Conservation (phyloP, 64 coral and sea anemone species). For the Pocillopora verrucosa region DNA sequence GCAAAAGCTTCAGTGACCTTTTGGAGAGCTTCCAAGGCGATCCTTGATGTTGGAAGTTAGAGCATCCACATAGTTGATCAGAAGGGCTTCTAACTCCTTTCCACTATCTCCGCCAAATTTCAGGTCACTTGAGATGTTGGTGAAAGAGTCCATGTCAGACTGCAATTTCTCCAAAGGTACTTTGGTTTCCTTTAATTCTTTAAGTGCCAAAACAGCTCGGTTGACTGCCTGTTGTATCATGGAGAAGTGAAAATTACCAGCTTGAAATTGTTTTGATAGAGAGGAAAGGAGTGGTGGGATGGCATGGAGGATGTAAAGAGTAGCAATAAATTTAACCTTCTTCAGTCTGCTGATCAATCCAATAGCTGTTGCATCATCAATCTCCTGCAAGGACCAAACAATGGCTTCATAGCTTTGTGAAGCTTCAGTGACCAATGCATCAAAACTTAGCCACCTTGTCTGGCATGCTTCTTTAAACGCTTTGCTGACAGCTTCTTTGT, state of each 20-base stretch:
- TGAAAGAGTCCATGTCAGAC: constrained; percentile 19
- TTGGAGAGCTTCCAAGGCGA: constrained; percentile 7
- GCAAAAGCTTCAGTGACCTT: constrained; percentile 14
- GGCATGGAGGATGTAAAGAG: constrained; percentile 58
- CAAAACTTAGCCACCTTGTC: constrained; percentile 62
- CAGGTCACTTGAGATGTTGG: not conserved
- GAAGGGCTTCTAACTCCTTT: constrained; percentile 10
- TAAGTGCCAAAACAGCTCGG: not conserved
- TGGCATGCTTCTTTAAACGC: constrained; percentile 27
- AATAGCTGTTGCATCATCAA: constrained; percentile 7
- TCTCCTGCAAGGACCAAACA: constrained; percentile 14
- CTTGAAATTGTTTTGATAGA: constrained; percentile 56
- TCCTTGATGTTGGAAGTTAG: constrained; percentile 24
- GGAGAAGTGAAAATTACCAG: constrained; percentile 57
- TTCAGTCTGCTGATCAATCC: constrained; percentile 44
- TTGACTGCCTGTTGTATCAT: constrained; percentile 16
- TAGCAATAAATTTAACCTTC: constrained; percentile 48
- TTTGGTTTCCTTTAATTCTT: not conserved
- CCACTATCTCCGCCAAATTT: not conserved
- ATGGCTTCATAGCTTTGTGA: constrained; percentile 15
- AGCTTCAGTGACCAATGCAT: constrained; percentile 30
- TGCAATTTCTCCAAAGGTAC: constrained; percentile 1
- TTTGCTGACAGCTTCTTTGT: constrained; percentile 19
- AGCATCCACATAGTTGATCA: not conserved
- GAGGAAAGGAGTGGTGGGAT: constrained; percentile 39